Conservation (phyloP, 2,888 invertebrate species). For the Eristalinus aeneus region DNA sequence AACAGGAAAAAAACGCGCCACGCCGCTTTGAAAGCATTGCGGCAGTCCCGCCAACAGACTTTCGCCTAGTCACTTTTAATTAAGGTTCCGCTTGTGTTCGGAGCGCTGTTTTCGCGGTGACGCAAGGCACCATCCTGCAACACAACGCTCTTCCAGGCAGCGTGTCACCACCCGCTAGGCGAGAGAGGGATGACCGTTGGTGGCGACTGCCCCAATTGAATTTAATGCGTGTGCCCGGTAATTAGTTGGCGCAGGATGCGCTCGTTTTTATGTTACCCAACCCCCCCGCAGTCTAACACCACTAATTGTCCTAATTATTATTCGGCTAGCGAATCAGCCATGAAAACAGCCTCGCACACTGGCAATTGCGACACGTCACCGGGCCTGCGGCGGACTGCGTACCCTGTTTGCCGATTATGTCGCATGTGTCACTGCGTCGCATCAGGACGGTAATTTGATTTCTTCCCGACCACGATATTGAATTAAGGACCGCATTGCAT, state of each 20-base stretch:
- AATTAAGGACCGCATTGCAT: constrained; percentile 58
- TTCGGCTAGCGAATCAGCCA: constrained; percentile 51
- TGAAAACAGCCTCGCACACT: constrained; percentile 30
- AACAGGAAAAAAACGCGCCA: neutral
- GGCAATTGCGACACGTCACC: constrained; percentile 29
- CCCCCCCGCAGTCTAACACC: constrained; percentile 34
- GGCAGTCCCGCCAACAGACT: constrained; percentile 34
- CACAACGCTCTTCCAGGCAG: constrained; percentile 30
- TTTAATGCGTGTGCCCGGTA: constrained; percentile 53
- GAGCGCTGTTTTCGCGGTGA: constrained; percentile 37
- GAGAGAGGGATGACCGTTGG: neutral
- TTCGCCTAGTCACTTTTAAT: constrained; percentile 67
- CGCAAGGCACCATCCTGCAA: constrained; percentile 8
- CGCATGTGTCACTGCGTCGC: constrained; percentile 43
- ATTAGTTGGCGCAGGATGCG: constrained; percentile 55
- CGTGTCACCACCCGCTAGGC: constrained; percentile 42
- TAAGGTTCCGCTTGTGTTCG: constrained; percentile 52
- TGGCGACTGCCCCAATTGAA: constrained; percentile 48
- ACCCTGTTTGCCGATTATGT: constrained; percentile 27
- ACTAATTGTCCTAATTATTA: constrained; percentile 65
- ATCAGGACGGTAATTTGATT: constrained; percentile 48
- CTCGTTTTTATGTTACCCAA: constrained; percentile 13
- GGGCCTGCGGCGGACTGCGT: constrained; percentile 1
- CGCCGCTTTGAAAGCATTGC: neutral
- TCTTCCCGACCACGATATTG: constrained; percentile 24